Evolutionary conservation across 2,888 invertebrate species (phyloP).

Genomic region (Pandemis corylana): DNA sequence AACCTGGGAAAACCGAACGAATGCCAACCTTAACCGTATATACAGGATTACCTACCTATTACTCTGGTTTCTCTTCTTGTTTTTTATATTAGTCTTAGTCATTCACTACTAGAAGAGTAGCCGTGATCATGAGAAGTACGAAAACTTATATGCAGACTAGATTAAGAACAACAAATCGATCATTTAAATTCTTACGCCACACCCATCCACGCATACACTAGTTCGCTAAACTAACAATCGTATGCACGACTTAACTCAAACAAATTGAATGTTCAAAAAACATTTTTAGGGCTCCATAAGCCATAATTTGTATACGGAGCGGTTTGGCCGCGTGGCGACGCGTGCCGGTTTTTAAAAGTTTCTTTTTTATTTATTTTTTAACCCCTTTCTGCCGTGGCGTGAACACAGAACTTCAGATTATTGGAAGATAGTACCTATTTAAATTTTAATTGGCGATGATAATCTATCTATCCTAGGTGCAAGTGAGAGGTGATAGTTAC

Average conservation of each 20-base stretch:
- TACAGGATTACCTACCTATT: no score
- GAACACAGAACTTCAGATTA: slow-evolving; percentile 16
- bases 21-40: no score
- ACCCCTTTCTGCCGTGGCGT: slow-evolving; percentile 17
- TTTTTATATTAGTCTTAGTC: no score
- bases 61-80: no score
- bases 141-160: no score
- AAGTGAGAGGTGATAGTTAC: no score
- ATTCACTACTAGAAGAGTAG: no score
- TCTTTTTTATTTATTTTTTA: slow-evolving; percentile 3
- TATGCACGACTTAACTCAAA: slow-evolving; percentile 46
- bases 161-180: neutral
- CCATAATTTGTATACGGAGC: slow-evolving; percentile 80
- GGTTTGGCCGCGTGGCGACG: slow-evolving; percentile 65
- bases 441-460: neutral
- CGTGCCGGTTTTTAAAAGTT: slow-evolving; percentile 56
- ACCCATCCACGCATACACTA: slow-evolving; percentile 23
- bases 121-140: no score
- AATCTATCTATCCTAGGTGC: no score
- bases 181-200: slow-evolving; percentile 33
- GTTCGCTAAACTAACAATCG: slow-evolving; percentile 44
- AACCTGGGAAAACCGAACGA: no score
- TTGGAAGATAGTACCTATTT: slow-evolving; percentile 9
- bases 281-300: slow-evolving; percentile 66
- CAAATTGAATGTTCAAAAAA: slow-evolving; percentile 59